phyloP scores from a whole-genome alignment of 1,140 invertebrate species.

The Cherax destructor region DNA sequence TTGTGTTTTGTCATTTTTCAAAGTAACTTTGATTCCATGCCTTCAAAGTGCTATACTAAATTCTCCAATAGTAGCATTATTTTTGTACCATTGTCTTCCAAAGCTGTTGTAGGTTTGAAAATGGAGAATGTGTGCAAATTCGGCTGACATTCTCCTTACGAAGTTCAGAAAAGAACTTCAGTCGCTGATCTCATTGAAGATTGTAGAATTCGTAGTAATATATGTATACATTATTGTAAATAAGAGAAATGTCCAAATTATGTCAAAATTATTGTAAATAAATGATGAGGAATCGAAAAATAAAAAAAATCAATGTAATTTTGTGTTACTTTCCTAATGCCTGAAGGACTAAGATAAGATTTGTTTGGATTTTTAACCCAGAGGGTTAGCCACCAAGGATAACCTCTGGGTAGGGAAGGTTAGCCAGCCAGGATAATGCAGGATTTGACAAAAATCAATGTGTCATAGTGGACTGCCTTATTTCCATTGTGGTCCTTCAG shows the following conservation, averaged over 20 bases:
- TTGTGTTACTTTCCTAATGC: neutral
- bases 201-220: constrained; percentile 54
- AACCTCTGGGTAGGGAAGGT: too few species aligned
- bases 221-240: constrained; percentile 43
- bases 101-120: neutral
- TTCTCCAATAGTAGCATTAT: too few species aligned
- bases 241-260: constrained; percentile 53
- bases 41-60: too few species aligned
- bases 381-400: too few species aligned
- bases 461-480: too few species aligned
- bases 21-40: too few species aligned
- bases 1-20: too few species aligned
- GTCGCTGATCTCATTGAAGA: constrained; percentile 39
- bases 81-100: neutral
- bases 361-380: too few species aligned
- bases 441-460: too few species aligned
- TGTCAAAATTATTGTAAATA: constrained; percentile 51
- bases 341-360: too few species aligned
- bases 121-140: neutral
- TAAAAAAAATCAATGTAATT: neutral
- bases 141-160: neutral
- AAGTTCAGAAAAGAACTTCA: neutral
- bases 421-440: too few species aligned
- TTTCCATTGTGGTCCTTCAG: too few species aligned
- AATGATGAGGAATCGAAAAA: constrained; percentile 17